These are phyloP conservation scores for Phocoena sinus DNA, from an alignment of 2,113 vertebrate species.

Conservation along the genomic window DNA sequence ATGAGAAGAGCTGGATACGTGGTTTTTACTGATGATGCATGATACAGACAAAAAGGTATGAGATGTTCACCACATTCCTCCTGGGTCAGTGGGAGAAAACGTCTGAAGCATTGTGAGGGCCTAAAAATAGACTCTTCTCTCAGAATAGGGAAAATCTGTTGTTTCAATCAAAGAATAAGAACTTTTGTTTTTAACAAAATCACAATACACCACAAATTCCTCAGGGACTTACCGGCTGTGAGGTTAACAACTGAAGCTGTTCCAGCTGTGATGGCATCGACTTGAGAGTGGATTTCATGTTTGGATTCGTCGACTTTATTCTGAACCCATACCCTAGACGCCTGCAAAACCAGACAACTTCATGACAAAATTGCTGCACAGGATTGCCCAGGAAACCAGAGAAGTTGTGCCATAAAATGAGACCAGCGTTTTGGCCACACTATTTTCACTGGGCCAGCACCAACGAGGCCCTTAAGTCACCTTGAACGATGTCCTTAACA, in stretches of 20 bases:
- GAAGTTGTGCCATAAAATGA: not conserved
- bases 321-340: constrained; percentile 98
- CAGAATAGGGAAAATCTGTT: constrained; percentile 20
- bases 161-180: constrained; percentile 41
- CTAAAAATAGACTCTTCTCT: constrained; percentile 36
- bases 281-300: constrained; percentile 99
- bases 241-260: constrained; percentile 99
- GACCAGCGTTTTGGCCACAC: not conserved
- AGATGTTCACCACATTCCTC: not conserved
- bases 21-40: not conserved
- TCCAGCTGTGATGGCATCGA: constrained; percentile 98
- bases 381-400: constrained; percentile 44
- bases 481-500: not conserved
- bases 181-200: not conserved
- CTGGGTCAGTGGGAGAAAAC: constrained; percentile 17
- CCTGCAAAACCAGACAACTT: constrained; percentile 81
- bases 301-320: constrained; percentile 99
- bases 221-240: constrained; percentile 90
- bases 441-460: not conserved
- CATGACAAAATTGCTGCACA: not conserved
- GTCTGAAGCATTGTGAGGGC: not conserved
- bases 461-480: not conserved
- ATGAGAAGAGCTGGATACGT: not conserved
- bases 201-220: not conserved
- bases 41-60: not conserved